These are phyloP conservation scores for Yponomeuta plumbellus DNA, from an alignment of 2,888 invertebrate genomes.

Conservation along the genomic window DNA sequence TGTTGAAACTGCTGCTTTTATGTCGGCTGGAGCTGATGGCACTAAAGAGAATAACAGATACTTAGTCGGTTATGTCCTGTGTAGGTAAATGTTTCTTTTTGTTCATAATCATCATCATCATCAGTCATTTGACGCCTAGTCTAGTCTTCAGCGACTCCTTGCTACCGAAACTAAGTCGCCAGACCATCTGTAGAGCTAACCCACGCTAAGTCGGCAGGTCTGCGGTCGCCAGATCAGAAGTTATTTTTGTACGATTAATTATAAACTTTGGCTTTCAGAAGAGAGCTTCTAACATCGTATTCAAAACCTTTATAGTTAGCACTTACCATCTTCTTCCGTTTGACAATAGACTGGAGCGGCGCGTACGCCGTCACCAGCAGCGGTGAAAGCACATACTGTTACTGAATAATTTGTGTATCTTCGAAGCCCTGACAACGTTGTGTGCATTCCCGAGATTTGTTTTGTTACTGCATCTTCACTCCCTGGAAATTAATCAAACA, in stretches of 20 bases:
- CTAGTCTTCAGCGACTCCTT: too few species aligned
- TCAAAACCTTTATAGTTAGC: not conserved
- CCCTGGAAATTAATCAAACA: constrained; percentile 59
- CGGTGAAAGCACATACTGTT: constrained; percentile 91
- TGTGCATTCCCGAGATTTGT: constrained; percentile 81
- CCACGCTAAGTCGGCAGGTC: too few species aligned
- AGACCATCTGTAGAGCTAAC: too few species aligned
- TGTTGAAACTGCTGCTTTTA: constrained; percentile 92
- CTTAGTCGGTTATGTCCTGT: not conserved
- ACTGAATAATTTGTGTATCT: constrained; percentile 96
- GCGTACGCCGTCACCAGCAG: constrained; percentile 91
- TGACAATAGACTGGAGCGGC: constrained; percentile 90
- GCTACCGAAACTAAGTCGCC: too few species aligned
- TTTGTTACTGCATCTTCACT: constrained; percentile 87
- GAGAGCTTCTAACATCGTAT: not conserved
- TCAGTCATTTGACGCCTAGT: too few species aligned
- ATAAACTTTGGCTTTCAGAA: too few species aligned
- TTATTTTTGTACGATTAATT: too few species aligned
- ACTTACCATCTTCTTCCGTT: constrained; percentile 91
- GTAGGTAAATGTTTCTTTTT: too few species aligned
- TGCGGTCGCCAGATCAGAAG: too few species aligned
- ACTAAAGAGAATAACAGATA: constrained; percentile 67
- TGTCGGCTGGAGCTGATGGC: constrained; percentile 91
- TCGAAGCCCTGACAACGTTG: constrained; percentile 84
- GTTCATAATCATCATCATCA: too few species aligned